Evolutionary conservation across 2,888 invertebrate genomes (phyloP).

Genomic region (Cyrtodaria siliqua): DNA sequence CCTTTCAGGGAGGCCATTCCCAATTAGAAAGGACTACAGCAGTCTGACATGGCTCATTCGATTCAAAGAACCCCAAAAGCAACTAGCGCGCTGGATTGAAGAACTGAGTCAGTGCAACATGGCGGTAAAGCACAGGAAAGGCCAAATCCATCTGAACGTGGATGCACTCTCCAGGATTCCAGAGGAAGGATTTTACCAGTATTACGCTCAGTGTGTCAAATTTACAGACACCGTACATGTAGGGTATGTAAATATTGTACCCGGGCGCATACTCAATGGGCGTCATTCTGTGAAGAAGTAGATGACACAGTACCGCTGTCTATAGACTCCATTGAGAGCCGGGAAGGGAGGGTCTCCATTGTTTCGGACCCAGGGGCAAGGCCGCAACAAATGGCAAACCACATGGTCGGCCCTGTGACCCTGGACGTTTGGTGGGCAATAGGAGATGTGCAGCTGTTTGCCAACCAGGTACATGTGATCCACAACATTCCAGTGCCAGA

Average conservation of each 20-base stretch:
- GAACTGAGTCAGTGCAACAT: conserved; percentile 29
- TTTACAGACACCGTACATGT: neutral
- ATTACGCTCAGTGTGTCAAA: neutral
- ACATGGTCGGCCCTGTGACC: neutral
- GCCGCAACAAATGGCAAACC: neutral
- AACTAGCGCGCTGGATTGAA: conserved; percentile 7
- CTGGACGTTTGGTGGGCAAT: neutral
- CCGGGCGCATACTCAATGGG: conserved; percentile 16
- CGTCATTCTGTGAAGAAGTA: conserved; percentile 10
- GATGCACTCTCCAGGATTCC: conserved; percentile 24
- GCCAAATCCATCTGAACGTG: conserved; percentile 29
- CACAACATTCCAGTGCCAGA: no score
- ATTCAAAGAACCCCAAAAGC: neutral
- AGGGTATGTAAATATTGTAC: conserved; percentile 20
- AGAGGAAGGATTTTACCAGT: neutral
- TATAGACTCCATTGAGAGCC: no score
- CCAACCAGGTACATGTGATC: no score
- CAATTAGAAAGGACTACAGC: neutral
- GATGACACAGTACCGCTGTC: conserved; percentile 27
- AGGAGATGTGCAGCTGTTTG: no score
- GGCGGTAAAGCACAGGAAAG: conserved; percentile 13
- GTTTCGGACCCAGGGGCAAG: no score
- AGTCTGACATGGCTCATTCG: neutral
- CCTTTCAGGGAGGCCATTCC: neutral
- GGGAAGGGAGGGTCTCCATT: no score